Conservation (phyloP, 2,113 vertebrate genomes). For the Athene noctua region DNA sequence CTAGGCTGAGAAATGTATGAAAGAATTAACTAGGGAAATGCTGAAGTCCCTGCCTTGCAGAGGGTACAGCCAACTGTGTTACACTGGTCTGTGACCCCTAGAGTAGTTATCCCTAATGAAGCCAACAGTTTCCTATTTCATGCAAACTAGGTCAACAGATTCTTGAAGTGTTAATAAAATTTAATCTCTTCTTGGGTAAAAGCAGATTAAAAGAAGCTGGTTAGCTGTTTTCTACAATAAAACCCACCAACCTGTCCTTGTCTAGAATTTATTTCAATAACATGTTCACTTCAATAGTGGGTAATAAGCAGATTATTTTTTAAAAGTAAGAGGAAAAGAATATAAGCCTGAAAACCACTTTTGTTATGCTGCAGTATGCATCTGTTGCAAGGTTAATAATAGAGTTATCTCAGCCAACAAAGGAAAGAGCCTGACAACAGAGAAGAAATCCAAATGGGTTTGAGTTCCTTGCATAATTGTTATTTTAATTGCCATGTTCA, state of each 20-base stretch:
- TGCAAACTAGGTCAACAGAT: background rate
- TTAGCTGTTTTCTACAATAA: background rate
- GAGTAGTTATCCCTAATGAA: background rate
- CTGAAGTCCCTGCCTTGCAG: background rate
- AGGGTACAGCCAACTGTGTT: background rate
- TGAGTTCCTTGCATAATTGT: constrained; percentile 39
- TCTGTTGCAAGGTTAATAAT: constrained; percentile 48
- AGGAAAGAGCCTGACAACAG: constrained; percentile 22
- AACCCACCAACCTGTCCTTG: background rate
- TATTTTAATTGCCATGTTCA: constrained; percentile 41
- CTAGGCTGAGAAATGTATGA: background rate
- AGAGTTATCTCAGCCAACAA: constrained; percentile 34
- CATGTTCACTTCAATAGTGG: background rate
- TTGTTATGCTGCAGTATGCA: constrained; percentile 5
- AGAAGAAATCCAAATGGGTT: constrained; percentile 19
- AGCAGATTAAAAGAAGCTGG: background rate
- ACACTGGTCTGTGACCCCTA: background rate
- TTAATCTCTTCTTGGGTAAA: background rate
- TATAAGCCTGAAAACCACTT: constrained; percentile 8
- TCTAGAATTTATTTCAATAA: constrained; percentile 24
- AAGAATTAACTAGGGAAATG: background rate
- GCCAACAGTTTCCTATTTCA: background rate
- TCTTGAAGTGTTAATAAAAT: background rate
- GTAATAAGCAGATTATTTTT: constrained; percentile 42
- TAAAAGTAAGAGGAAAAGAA: background rate